Conservation (phyloP, 2,797 vertebrate genomes). For the Perdix hodgsoniae region DNA sequence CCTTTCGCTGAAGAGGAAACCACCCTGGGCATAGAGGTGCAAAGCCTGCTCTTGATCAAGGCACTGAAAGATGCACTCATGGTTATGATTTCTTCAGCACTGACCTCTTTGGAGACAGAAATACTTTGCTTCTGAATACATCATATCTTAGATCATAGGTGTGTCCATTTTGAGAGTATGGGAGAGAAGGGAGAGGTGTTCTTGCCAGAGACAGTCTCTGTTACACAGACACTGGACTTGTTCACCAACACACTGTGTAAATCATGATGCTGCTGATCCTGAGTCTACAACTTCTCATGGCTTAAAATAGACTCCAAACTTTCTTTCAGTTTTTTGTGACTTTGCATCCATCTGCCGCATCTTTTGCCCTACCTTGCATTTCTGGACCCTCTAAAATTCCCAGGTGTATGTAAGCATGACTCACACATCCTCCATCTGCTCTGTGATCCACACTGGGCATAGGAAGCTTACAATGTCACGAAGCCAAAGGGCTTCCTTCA, state of each 20-base stretch:
- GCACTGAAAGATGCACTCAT: background rate
- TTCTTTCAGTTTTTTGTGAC: background rate
- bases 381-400: slow-evolving; percentile 39
- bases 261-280: background rate
- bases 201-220: background rate
- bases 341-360: slow-evolving; percentile 1
- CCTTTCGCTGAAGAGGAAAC: background rate
- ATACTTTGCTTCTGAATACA: background rate
- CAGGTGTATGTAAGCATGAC: slow-evolving; percentile 42
- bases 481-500: slow-evolving; percentile 15
- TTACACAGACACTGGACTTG: background rate
- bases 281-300: background rate
- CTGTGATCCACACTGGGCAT: background rate
- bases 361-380: slow-evolving; percentile 6
- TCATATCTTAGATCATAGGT: background rate
- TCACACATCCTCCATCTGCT: slow-evolving; percentile 57
- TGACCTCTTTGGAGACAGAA: background rate
- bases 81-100: background rate
- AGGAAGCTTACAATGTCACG: background rate
- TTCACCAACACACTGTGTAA: background rate
- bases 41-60: background rate
- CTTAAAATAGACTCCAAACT: background rate
- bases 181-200: background rate
- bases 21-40: background rate
- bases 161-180: background rate